A percentile compares a stretch with the other conserved stretches of the same genome.
These are phyloP conservation scores for Mormyrus lacerda DNA, from an alignment of 2,113 vertebrate species.

Conservation along the genomic window DNA sequence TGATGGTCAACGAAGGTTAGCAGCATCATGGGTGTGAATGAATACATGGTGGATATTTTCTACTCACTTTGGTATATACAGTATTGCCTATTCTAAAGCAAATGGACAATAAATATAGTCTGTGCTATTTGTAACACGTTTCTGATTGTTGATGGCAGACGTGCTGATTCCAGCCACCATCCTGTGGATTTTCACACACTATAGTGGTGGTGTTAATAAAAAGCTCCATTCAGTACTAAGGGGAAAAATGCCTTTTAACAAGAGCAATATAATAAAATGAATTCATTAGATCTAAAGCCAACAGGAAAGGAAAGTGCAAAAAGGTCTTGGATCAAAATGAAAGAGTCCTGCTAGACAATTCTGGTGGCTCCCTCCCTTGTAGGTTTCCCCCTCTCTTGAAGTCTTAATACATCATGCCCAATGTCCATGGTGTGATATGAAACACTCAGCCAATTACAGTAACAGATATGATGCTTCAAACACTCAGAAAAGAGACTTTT, in stretches of 20 bases:
- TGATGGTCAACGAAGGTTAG: background rate
- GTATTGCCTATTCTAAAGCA: no score
- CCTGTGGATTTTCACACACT: background rate
- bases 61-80: no score
- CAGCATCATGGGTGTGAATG: background rate
- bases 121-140: background rate
- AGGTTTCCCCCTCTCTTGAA: background rate
- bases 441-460: background rate
- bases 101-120: background rate
- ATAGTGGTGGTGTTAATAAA: background rate
- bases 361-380: background rate
- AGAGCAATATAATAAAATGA: background rate
- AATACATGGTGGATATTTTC: background rate
- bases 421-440: background rate
- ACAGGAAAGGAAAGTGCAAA: background rate
- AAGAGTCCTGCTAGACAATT: background rate
- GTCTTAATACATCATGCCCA: background rate
- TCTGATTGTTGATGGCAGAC: background rate
- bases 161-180: background rate
- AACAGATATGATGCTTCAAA: background rate
- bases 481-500: background rate
- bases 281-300: background rate
- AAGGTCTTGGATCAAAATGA: background rate
- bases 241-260: background rate
- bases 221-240: background rate